Base-by-base conservation (phyloP, 64 coral and sea anemone species). In the Anthopleura sola region DNA sequence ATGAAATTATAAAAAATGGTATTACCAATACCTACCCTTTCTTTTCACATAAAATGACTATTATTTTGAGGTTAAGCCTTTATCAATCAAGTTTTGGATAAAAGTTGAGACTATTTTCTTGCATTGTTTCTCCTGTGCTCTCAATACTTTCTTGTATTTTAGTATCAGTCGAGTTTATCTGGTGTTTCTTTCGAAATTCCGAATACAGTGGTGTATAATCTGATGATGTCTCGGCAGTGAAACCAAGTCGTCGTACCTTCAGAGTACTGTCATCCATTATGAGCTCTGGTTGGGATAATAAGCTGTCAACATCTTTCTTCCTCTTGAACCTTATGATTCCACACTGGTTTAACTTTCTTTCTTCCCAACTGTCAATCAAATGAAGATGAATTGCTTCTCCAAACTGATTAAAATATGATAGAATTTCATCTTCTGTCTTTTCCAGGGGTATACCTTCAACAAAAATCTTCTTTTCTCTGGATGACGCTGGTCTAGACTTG, bases 391-490 rank as follows among this genome's bases (percentile, higher is more conserved):
- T 31, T 1, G 66, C 66, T 34, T 71, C 66, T 71, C 66, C 66
- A 71, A 71, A 71, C 11, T 71, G 66, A 71, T 71, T 71, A 29
- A 71, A 71, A 4, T 71, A 71, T 32, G 66, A 20, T 12, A 71
- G 29, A 34, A 71, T 34, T 71, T 71, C 66, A 32, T 31, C n/a
- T 34, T 71, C 66, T 16, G 66, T 71, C 29, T 33, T 71, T 71
- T 3, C 66, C 66, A 71, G 29, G 23, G 55, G 55, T 21, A 86
- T 46, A 20, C 84, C 84, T n/a, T 86, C 84, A 12, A 86, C 19
- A 86, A 86, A 86, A 68, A 86, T 39, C n/a, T 86, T 86, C 20
- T 57, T 47, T 47, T 74, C 40, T 26, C 84, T 86, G 17, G 55
- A 68, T 16, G 39, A 57, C 4, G 55, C 55, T 86, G 84, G 84